phyloP scores from a whole-genome alignment of 2,888 invertebrate genomes.

The Meiosimyza decipiens region DNA sequence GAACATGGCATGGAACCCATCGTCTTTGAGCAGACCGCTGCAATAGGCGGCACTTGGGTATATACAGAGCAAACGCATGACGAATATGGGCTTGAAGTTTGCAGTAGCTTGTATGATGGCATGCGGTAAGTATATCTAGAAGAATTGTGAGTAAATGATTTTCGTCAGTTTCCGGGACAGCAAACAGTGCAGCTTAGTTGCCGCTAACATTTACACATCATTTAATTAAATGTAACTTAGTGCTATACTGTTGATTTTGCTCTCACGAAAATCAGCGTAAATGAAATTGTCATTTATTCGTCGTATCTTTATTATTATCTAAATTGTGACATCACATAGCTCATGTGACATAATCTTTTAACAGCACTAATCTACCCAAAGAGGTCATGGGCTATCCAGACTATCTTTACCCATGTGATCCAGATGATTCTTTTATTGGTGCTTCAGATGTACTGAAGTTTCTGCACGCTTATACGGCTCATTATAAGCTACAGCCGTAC shows the following conservation, averaged over 20 bases:
- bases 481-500: slow-evolving; percentile 73
- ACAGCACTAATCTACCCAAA: slow-evolving; percentile 91
- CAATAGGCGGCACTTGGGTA: slow-evolving; percentile 92
- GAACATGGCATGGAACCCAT: slow-evolving; percentile 70
- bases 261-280: too few species aligned
- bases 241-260: too few species aligned
- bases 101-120: slow-evolving; percentile 92
- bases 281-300: too few species aligned
- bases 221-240: too few species aligned
- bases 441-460: slow-evolving; percentile 81
- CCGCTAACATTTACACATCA: too few species aligned
- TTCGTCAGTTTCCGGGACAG: background rate
- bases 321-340: too few species aligned
- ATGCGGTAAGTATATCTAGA: slow-evolving; percentile 73
- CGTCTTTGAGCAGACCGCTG: slow-evolving; percentile 80
- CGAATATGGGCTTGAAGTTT: slow-evolving; percentile 81
- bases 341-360: background rate
- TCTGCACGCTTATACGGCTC: slow-evolving; percentile 77
- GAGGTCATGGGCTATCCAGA: slow-evolving; percentile 94
- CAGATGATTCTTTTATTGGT: slow-evolving; percentile 77
- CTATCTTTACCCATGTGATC: slow-evolving; percentile 76
- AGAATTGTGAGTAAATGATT: background rate
- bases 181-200: too few species aligned
- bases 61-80: slow-evolving; percentile 83
- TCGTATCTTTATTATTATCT: too few species aligned